These are phyloP conservation scores for Thinocorus orbignyianus DNA, from an alignment of 2,113 vertebrate genomes.

Conservation along the genomic window DNA sequence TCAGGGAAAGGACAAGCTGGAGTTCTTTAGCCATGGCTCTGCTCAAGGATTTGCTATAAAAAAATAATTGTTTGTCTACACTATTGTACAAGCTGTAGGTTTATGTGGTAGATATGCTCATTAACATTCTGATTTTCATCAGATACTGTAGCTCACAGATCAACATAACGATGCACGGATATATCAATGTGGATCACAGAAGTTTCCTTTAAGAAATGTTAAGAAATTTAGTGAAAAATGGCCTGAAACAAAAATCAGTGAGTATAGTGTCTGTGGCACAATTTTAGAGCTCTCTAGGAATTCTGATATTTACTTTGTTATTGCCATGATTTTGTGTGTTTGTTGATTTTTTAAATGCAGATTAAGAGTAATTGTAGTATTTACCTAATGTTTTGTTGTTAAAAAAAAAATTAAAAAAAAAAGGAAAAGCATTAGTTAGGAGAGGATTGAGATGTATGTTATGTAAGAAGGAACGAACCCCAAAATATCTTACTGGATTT, in stretches of 20 bases:
- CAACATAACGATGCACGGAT: not conserved
- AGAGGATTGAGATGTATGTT: not conserved
- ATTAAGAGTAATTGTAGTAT: not conserved
- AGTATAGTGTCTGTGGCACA: not conserved
- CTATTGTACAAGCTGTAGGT: not conserved
- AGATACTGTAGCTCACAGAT: not conserved
- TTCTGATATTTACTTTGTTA: not conserved
- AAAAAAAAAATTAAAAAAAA: not conserved
- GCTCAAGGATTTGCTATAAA: slow-evolving; percentile 52
- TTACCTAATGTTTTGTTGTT: not conserved
- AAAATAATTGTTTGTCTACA: not conserved
- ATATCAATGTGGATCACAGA: not conserved
- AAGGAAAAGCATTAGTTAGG: not conserved
- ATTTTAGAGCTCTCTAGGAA: not conserved
- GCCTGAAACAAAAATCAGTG: fast-evolving
- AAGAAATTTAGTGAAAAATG: not conserved
- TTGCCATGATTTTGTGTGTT: not conserved
- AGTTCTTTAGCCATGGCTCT: slow-evolving; percentile 58
- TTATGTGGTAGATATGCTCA: not conserved
- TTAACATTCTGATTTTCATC: not conserved
- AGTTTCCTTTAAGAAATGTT: not conserved
- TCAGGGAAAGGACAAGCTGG: slow-evolving; percentile 77
- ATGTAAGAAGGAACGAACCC: not conserved
- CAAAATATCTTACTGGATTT: not conserved
- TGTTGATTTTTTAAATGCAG: not conserved